phyloP scores from a whole-genome alignment of 2,888 invertebrate genomes.

The Dicranocentrus wangi region DNA sequence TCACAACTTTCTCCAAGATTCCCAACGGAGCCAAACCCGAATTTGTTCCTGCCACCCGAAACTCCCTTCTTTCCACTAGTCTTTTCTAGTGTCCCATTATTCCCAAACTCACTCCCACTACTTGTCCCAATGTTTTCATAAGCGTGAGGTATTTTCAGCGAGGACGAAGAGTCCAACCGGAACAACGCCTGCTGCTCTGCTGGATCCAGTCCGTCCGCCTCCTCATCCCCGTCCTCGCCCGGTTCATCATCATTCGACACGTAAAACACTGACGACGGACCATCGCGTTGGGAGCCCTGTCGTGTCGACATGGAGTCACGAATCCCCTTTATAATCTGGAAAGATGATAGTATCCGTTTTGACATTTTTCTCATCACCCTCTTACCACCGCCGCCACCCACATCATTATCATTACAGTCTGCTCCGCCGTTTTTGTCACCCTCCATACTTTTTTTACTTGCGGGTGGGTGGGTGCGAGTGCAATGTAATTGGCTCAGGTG shows the following conservation, averaged over 20 bases:
- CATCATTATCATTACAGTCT: slow-evolving; percentile 8
- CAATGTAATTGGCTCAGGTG: background rate
- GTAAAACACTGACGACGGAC: slow-evolving; percentile 65
- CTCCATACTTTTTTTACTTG: slow-evolving; percentile 16
- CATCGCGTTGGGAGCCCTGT: slow-evolving; percentile 31
- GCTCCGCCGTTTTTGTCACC: slow-evolving; percentile 16
- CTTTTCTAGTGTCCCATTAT: slow-evolving; percentile 43
- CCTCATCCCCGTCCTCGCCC: slow-evolving; percentile 40
- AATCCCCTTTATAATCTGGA: slow-evolving; percentile 60
- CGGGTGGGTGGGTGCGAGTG: no score
- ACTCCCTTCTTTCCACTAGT: background rate
- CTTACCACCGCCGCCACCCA: background rate
- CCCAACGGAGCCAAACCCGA: slow-evolving; percentile 62
- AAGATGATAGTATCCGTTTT: slow-evolving; percentile 57
- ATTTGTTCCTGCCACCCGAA: slow-evolving; percentile 46
- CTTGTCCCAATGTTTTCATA: slow-evolving; percentile 60
- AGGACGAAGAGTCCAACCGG: slow-evolving; percentile 57
- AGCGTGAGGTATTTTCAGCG: slow-evolving; percentile 40
- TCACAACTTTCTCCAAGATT: slow-evolving; percentile 58
- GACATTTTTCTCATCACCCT: slow-evolving; percentile 55
- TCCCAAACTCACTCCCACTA: slow-evolving; percentile 60
- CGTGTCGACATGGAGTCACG: slow-evolving; percentile 53
- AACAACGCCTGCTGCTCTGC: no score
- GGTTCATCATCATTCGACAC: slow-evolving; percentile 56
- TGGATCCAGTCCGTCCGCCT: slow-evolving; percentile 21